Evolutionary conservation across 2,888 invertebrate genomes (phyloP).

Genomic region (Gnatocerus cornutus): DNA sequence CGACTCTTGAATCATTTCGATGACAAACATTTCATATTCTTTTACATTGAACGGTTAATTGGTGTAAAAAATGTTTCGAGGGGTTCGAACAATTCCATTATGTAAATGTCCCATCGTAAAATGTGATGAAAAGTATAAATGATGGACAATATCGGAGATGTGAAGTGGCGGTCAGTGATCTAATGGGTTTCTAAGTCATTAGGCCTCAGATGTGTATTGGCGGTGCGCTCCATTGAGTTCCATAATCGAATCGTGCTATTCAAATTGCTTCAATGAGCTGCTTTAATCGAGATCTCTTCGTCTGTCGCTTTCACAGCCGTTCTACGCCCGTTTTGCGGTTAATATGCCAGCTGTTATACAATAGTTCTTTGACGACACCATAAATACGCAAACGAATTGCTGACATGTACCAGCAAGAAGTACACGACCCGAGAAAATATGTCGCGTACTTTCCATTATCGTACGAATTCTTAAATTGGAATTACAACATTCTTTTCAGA

Average conservation of each 20-base stretch:
- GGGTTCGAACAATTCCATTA: constrained; percentile 31
- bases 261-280: constrained; percentile 53
- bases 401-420: neutral
- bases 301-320: constrained; percentile 46
- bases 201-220: constrained; percentile 59
- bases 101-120: constrained; percentile 33
- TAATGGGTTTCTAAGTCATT: constrained; percentile 59
- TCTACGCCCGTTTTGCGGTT: constrained; percentile 46
- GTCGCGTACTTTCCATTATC: neutral
- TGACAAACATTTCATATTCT: no score
- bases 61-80: constrained; percentile 6
- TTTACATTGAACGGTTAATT: constrained; percentile 10
- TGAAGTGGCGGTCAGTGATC: constrained; percentile 52
- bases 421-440: neutral
- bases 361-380: constrained; percentile 16
- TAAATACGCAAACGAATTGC: neutral
- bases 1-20: neutral
- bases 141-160: constrained; percentile 45
- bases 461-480: constrained; percentile 9
- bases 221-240: constrained; percentile 52
- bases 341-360: constrained; percentile 37
- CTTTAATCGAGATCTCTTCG: constrained; percentile 51
- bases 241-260: constrained; percentile 53
- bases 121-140: constrained; percentile 40
- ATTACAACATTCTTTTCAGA: constrained; percentile 10